Base-by-base conservation (phyloP, 2,888 invertebrate species). In the Artemia sp. region DNA sequence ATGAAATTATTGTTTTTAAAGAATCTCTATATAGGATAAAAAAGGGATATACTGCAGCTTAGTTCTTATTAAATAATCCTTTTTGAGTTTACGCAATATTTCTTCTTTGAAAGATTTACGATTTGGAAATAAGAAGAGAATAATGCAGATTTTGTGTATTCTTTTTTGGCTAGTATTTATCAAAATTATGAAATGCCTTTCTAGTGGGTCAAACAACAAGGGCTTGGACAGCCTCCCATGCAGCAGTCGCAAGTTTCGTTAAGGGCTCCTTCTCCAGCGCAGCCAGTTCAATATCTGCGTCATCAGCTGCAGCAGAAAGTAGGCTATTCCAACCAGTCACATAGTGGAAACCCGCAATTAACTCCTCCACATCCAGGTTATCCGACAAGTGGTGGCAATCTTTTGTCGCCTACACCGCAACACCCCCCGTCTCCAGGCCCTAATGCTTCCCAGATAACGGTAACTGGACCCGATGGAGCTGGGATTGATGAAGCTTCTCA, bases 401-500 rank as follows among this genome's bases (percentile, higher is more conserved):
- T 58, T 58, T 24, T 58, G 64, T 58, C 64, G 14, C 64, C 64
- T 24, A n/a, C n/a, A 9, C 64, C 64, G 8, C 64, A 58, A 58
- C 64, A n/a, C 14, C 64, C 64, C 9, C 64, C 64, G 8, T 58
- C 64, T 9, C 64, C 64, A 10, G 64, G 64, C n/a, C 64, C 12
- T 8, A 24, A 24, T 58, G 14, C 64, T 2, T n/a, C 71, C n/a
- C 66, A 67, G n/a, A 19, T 92, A 74, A 88, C 91, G 76, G 91
- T 91, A 73, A 91, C 92, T 70, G 92, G 92, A 6, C 92, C 92
- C 14, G 92, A 92, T 81, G 92, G 92, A 72, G 85, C 90, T 73
- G 86, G 88, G 67, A 83, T 92, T 74, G 92, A 92, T 78, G 92
- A 92, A 79, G 92, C 88, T 75, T 90, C 90, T 75, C 92, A 92